Evolutionary conservation across 2,888 invertebrate genomes (phyloP).

Genomic region (Ochropacha duplaris): DNA sequence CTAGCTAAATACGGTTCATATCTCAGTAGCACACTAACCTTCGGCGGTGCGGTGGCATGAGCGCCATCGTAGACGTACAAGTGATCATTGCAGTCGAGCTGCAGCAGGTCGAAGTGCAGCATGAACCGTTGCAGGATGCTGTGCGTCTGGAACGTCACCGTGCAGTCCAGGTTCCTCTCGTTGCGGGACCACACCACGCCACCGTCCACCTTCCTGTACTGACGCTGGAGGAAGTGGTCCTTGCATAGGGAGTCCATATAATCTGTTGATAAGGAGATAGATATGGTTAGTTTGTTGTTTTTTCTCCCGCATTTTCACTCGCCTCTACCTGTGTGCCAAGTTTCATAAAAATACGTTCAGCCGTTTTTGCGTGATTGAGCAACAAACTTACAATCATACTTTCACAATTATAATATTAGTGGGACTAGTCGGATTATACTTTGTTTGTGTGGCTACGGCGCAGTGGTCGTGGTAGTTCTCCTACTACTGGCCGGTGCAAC

Average conservation of each 20-base stretch:
- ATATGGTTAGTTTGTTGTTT: neutral
- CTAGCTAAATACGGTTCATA: too few relatives aligned
- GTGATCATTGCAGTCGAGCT: conserved; percentile 97
- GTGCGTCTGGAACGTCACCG: conserved; percentile 97
- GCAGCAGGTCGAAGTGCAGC: conserved; percentile 95
- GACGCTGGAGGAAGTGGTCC: conserved; percentile 93
- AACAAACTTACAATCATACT: too few relatives aligned
- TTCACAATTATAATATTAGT: too few relatives aligned
- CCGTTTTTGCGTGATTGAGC: too few relatives aligned
- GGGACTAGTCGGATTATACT: too few relatives aligned
- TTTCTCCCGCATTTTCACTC: too few relatives aligned
- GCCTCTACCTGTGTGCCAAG: too few relatives aligned
- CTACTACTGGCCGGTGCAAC: too few relatives aligned
- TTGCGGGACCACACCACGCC: conserved; percentile 95
- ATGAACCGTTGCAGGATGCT: conserved; percentile 96
- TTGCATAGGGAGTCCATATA: conserved; percentile 95
- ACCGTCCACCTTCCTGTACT: conserved; percentile 95
- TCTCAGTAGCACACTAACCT: conserved; percentile 88
- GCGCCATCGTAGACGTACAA: conserved; percentile 96
- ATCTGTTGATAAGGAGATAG: conserved; percentile 84
- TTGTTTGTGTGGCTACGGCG: too few relatives aligned
- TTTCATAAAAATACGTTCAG: too few relatives aligned
- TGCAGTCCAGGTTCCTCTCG: conserved; percentile 95
- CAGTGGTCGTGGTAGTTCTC: too few relatives aligned
- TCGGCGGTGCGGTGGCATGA: conserved; percentile 93